Conservation (phyloP, 2,888 invertebrate species). For the Leptura quadrifasciata region DNA sequence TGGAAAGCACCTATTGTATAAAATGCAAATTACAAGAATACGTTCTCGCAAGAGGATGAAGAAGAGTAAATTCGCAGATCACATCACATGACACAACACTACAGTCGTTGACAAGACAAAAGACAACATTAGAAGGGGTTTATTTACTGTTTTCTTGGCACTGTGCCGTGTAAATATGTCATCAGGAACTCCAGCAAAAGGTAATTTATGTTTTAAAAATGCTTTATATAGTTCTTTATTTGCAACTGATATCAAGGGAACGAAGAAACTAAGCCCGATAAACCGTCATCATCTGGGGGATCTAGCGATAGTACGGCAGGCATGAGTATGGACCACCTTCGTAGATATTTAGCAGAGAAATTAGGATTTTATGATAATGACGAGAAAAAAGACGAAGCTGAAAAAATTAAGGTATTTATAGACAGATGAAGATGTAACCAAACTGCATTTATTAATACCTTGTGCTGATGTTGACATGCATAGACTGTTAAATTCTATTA, state of each 20-base stretch:
- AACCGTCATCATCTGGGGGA: conserved; percentile 12
- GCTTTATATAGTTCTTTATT: not conserved
- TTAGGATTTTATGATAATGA: conserved; percentile 77
- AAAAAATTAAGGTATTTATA: conserved; percentile 60
- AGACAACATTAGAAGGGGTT: too few relatives aligned
- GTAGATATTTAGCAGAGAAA: conserved; percentile 80
- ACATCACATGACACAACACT: too few relatives aligned
- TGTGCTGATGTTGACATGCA: conserved; percentile 9
- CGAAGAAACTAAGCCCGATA: not conserved
- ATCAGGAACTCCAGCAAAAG: conserved; percentile 12
- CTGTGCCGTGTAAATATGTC: not conserved
- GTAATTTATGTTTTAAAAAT: not conserved
- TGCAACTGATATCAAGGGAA: not conserved
- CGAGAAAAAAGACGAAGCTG: conserved; percentile 64
- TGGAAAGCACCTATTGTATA: too few relatives aligned
- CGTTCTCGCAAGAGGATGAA: too few relatives aligned
- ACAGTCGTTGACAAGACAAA: too few relatives aligned
- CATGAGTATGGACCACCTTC: conserved; percentile 78
- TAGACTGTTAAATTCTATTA: not conserved
- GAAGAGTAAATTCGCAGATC: too few relatives aligned
- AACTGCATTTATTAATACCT: not conserved
- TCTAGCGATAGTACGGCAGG: conserved; percentile 47
- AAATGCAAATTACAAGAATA: too few relatives aligned
- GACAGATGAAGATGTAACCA: conserved; percentile 14
- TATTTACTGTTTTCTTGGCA: conserved; percentile 10